Conservation (phyloP, 2,797 vertebrate genomes). For the Gallinago solitaria region DNA sequence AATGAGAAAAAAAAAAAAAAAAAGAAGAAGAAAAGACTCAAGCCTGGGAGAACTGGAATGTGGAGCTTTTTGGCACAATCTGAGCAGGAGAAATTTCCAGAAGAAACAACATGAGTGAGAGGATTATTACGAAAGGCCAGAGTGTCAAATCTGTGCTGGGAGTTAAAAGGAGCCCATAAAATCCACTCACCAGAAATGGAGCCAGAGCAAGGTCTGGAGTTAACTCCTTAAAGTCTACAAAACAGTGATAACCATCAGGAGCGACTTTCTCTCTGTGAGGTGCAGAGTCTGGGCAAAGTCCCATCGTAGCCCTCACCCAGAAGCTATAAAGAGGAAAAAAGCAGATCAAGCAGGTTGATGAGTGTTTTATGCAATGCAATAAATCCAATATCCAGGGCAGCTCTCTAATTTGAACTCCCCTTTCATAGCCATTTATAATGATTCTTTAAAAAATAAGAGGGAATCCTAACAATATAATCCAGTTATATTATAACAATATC, state of each 20-base stretch:
- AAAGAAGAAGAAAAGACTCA: neutral
- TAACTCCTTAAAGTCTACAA: conserved; percentile 50
- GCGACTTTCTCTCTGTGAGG: neutral
- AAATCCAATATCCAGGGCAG: conserved; percentile 9
- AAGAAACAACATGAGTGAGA: conserved; percentile 39
- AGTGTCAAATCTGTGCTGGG: conserved; percentile 47
- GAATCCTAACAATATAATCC: neutral
- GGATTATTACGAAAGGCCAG: conserved; percentile 46
- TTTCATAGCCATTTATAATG: neutral
- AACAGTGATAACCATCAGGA: neutral
- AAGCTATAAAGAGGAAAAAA: conserved; percentile 24
- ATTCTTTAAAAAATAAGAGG: neutral
- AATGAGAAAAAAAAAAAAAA: neutral
- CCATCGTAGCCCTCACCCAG: neutral
- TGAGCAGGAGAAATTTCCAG: neutral
- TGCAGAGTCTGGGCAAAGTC: conserved; percentile 43
- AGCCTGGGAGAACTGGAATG: neutral
- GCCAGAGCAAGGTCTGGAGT: conserved; percentile 37
- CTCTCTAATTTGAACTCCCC: neutral
- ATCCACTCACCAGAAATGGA: conserved; percentile 29
- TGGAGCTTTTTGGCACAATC: neutral
- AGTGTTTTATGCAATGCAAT: conserved; percentile 24
- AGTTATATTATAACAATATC: neutral
- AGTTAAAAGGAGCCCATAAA: conserved; percentile 64
- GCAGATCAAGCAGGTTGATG: neutral